Evolutionary conservation across 2,888 invertebrate genomes (phyloP).

Genomic region (Parelbella ahira): DNA sequence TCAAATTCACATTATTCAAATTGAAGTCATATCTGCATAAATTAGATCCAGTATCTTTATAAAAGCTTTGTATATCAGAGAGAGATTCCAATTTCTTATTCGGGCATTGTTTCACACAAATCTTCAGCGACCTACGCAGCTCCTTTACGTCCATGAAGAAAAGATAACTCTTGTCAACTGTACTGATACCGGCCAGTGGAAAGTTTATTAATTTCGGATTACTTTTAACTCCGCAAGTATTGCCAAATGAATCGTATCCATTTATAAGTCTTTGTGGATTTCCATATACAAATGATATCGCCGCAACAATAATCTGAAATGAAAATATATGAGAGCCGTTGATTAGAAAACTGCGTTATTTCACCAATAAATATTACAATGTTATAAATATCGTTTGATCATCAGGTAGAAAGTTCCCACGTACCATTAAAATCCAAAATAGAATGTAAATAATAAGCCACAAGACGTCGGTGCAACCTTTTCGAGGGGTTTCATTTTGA

Average conservation of each 20-base stretch:
- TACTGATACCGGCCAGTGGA: constrained; percentile 89
- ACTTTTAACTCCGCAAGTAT: constrained; percentile 92
- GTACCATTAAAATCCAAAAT: constrained; percentile 93
- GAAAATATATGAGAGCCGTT: too few relatives aligned
- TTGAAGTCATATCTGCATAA: constrained; percentile 88
- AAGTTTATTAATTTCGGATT: constrained; percentile 88
- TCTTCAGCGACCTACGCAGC: constrained; percentile 87
- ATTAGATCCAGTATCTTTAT: constrained; percentile 85
- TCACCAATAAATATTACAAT: too few relatives aligned
- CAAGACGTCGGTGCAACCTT: constrained; percentile 91
- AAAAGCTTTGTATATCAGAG: constrained; percentile 86
- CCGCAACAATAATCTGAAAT: constrained; percentile 87
- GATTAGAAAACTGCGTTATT: too few relatives aligned
- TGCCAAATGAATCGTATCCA: constrained; percentile 96
- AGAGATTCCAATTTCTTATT: constrained; percentile 82
- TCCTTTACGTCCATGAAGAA: constrained; percentile 92
- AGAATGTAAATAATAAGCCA: constrained; percentile 89
- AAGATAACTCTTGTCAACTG: constrained; percentile 87
- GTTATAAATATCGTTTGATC: too few relatives aligned
- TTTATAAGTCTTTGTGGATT: constrained; percentile 92
- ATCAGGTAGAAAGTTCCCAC: too few relatives aligned
- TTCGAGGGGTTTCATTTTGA: constrained; percentile 81
- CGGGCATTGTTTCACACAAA: constrained; percentile 95
- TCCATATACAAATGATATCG: constrained; percentile 93
- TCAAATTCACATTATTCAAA: constrained; percentile 72